Evolutionary conservation across 2,888 invertebrate species (phyloP), one percentile per base, ranked within the genome.

Genomic region (Sesamia inferens): DNA sequence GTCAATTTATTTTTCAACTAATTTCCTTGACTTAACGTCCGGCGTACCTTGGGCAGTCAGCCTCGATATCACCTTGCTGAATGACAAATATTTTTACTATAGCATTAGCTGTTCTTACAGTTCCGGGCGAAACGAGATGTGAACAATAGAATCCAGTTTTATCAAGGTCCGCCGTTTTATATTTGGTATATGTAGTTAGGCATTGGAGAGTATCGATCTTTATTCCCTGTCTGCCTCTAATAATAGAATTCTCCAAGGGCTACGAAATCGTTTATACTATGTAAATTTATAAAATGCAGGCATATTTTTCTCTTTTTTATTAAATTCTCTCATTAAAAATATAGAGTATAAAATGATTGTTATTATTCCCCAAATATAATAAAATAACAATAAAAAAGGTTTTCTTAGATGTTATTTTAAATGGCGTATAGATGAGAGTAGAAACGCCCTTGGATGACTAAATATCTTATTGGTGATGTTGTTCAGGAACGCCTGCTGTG

Each of bases 181-280:
- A 10, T 51, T 31, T 54, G 39, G 10, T 31, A 31, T 31, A 10
- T 65, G 31, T 54, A 70, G 31, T 54, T 16, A 47, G 19, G 58
- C 24, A 39, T 71, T n/a, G 44, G 13, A 70, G 16, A 55, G 6
- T 78, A 72, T 75, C 54, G 61, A 79, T 79, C 48, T 79, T 48
- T 22, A 48, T 48, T 55, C 73, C 63, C 51, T n/a, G 47, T 22
- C 44, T 24, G 39, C 22, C 13, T n/a, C 44, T 73, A 58, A 74
- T 58, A 76, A 79, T 76, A 76, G 48, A 63, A 44, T 7, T 8
- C 61, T 55, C 16, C 11, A 62, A 47, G 55, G 73, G 16, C 42
- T 75, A 54, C 4, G 4, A 55, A 47, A 39, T 11, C 16, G 24
- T 42, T 48, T 24, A 22, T 44, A 31, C 14, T 31, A 6, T 51